Percentiles rank a stretch among this genome's conserved stretches.
phyloP scores from a whole-genome alignment of 2,797 vertebrate species.

The Pipistrellus pipistrellus region DNA sequence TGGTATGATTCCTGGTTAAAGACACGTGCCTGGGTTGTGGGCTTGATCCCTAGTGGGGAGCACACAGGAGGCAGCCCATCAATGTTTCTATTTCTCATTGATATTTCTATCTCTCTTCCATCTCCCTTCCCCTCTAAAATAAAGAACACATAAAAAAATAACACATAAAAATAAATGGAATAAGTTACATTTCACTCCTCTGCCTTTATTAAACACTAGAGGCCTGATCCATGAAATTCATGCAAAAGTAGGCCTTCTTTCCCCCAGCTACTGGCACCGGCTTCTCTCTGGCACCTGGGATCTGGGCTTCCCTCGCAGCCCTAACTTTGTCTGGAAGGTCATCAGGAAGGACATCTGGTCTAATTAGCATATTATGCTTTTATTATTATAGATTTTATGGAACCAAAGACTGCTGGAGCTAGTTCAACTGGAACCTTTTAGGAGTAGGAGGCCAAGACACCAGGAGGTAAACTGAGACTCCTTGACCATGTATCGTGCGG shows the following conservation, averaged over 20 bases:
- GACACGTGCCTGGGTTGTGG: background rate
- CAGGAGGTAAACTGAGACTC: background rate
- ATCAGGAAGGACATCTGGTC: too few species aligned
- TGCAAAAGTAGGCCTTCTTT: too few species aligned
- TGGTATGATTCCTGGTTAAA: background rate
- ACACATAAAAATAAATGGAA: background rate
- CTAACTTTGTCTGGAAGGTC: too few species aligned
- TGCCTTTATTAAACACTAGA: background rate
- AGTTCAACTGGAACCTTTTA: background rate
- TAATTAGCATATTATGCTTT: too few species aligned
- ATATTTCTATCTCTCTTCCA: background rate
- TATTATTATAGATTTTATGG: background rate
- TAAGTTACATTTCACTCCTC: background rate
- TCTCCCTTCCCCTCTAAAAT: background rate
- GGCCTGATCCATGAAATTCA: too few species aligned
- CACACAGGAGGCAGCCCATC: background rate
- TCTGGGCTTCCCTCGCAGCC: too few species aligned
- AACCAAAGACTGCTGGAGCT: background rate
- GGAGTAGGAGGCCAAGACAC: background rate
- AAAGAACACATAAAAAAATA: background rate
- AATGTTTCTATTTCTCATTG: background rate
- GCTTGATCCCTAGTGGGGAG: background rate
- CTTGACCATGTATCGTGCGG: fast-evolving
- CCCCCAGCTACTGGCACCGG: too few species aligned
- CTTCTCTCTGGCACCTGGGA: too few species aligned